Evolutionary conservation across 2,797 vertebrate genomes (phyloP).

Genomic region (Monodelphis domestica): DNA sequence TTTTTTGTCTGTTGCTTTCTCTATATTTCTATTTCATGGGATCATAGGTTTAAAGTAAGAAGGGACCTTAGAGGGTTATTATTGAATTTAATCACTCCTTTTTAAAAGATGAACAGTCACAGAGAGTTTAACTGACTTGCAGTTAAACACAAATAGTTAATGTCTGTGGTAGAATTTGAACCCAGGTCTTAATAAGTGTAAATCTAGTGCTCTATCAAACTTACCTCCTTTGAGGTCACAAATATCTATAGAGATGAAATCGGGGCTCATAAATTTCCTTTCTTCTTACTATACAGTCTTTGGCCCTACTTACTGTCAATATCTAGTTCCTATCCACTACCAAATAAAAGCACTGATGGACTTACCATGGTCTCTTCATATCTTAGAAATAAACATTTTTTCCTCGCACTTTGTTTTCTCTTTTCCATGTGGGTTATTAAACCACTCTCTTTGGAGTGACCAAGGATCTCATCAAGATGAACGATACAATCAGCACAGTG

Average conservation of each 20-base stretch:
- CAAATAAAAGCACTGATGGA: background rate
- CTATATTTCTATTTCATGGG: background rate
- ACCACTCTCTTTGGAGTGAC: background rate
- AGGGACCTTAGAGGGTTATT: background rate
- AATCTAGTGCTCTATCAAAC: background rate
- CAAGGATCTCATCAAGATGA: background rate
- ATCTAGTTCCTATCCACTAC: background rate
- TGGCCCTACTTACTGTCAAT: background rate
- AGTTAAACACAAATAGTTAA: background rate
- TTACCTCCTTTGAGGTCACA: background rate
- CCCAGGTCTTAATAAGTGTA: background rate
- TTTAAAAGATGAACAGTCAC: background rate
- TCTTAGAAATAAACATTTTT: background rate
- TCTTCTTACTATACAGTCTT: background rate
- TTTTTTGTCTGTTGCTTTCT: background rate
- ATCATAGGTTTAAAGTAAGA: background rate
- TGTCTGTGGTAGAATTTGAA: background rate
- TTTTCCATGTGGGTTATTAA: background rate
- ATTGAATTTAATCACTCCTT: background rate
- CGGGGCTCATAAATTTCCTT: background rate
- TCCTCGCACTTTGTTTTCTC: background rate
- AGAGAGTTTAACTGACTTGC: background rate
- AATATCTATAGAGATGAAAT: background rate
- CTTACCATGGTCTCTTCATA: background rate
- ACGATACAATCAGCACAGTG: background rate